Evolutionary conservation across 2,888 invertebrate species (phyloP).

Genomic region (Sturmia bella): DNA sequence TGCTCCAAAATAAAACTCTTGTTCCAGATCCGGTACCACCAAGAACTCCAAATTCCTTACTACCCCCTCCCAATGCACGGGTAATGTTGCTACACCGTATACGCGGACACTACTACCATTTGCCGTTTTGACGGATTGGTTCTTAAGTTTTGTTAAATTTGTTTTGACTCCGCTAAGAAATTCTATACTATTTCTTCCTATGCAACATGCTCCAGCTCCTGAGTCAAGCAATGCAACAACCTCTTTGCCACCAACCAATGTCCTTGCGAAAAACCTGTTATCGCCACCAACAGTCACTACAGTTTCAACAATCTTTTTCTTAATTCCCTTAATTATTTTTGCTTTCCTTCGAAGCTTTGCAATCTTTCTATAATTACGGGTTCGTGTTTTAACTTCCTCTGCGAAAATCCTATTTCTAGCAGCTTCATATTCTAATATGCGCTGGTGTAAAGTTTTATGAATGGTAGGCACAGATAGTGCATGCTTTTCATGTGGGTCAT

Average conservation of each 20-base stretch:
- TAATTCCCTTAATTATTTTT: slow-evolving; percentile 6
- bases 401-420: slow-evolving; percentile 11
- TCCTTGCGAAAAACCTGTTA: slow-evolving; percentile 8
- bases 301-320: slow-evolving; percentile 24
- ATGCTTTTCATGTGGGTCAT: neutral
- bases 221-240: slow-evolving; percentile 29
- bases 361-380: slow-evolving; percentile 28
- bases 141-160: neutral
- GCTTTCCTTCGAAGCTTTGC: slow-evolving; percentile 6
- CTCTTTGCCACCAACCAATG: slow-evolving; percentile 21
- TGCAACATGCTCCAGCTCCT: slow-evolving; percentile 48
- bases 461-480: neutral
- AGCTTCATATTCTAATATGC: slow-evolving; percentile 13
- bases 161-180: slow-evolving; percentile 5
- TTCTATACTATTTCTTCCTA: slow-evolving; percentile 25
- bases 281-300: neutral
- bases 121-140: neutral
- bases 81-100: neutral
- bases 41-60: neutral
- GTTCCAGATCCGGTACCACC: neutral
- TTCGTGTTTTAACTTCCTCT: neutral
- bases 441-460: slow-evolving; percentile 37
- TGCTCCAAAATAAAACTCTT: neutral
- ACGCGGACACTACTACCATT: neutral
- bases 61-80: neutral